phyloP scores from a whole-genome alignment of 2,113 vertebrate genomes.

The Sylvietta virens region DNA sequence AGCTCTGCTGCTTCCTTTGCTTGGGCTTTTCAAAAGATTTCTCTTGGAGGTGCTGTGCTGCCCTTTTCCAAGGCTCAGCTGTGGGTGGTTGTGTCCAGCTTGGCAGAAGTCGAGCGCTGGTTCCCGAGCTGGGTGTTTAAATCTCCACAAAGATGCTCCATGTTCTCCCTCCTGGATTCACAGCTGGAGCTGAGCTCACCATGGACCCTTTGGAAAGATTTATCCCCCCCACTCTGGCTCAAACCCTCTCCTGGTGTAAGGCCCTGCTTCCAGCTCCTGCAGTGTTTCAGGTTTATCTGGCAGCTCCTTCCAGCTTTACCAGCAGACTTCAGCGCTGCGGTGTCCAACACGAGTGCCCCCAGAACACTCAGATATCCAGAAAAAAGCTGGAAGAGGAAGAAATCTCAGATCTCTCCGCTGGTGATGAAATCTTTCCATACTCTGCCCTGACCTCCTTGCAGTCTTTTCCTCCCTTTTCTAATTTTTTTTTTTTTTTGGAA shows the following conservation, averaged over 20 bases:
- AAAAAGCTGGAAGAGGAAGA: background rate
- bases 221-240: background rate
- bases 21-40: background rate
- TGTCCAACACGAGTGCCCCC: background rate
- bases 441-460: background rate
- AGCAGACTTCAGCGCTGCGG: background rate
- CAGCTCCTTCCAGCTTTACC: background rate
- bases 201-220: fast-evolving
- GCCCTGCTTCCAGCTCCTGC: background rate
- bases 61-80: conserved; percentile 7
- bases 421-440: conserved; percentile 10
- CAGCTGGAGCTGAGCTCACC: background rate
- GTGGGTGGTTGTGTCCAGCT: background rate
- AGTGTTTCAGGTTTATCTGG: background rate
- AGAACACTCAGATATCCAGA: background rate
- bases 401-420: background rate
- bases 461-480: background rate
- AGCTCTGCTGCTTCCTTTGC: background rate
- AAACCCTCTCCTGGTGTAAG: background rate
- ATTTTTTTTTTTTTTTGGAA: background rate
- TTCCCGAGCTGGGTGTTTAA: background rate
- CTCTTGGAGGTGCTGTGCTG: conserved; percentile 15
- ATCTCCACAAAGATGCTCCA: background rate
- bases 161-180: background rate
- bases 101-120: background rate